phyloP scores from a whole-genome alignment of 2,888 invertebrate species.

The Brenthis ino region DNA sequence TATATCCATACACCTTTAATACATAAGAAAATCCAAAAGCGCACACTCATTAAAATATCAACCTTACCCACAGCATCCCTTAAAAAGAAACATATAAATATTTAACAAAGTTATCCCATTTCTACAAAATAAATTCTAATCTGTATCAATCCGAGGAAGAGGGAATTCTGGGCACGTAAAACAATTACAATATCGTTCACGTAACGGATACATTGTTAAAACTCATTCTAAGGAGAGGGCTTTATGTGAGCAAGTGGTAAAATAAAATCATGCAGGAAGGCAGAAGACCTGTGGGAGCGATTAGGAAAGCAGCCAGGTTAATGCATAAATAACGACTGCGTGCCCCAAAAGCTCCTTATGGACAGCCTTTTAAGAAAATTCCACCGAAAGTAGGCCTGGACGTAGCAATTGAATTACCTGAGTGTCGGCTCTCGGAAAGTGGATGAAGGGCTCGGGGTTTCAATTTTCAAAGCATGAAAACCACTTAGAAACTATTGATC shows the following conservation, averaged over 20 bases:
- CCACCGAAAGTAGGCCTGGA: slow-evolving; percentile 45
- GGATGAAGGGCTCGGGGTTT: slow-evolving; percentile 30
- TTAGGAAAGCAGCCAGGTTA: slow-evolving; percentile 77
- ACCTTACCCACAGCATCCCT: slow-evolving; percentile 2
- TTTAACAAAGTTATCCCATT: slow-evolving; percentile 5
- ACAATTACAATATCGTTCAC: slow-evolving; percentile 34
- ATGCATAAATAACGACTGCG: slow-evolving; percentile 84
- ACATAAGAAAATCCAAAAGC: neutral
- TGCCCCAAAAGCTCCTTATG: slow-evolving; percentile 55
- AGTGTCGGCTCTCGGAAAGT: slow-evolving; percentile 35
- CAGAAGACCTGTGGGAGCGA: slow-evolving; percentile 68
- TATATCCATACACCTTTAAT: neutral
- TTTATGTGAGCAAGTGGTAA: slow-evolving; percentile 52
- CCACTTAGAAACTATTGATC: slow-evolving; percentile 11
- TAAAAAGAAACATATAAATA: slow-evolving; percentile 15
- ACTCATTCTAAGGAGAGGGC: slow-evolving; percentile 46
- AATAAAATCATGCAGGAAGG: slow-evolving; percentile 66
- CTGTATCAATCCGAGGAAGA: slow-evolving; percentile 10
- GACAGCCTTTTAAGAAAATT: slow-evolving; percentile 66
- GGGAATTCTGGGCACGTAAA: slow-evolving; percentile 33
- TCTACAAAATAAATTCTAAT: slow-evolving; percentile 12
- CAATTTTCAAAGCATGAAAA: slow-evolving; percentile 11
- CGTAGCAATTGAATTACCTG: slow-evolving; percentile 37
- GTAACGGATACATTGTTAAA: slow-evolving; percentile 54
- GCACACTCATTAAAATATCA: slow-evolving; percentile 4